Evolutionary conservation across 2,888 invertebrate species (phyloP), one percentile per base, ranked within the genome.

Genomic region (Encarsia formosa): DNA sequence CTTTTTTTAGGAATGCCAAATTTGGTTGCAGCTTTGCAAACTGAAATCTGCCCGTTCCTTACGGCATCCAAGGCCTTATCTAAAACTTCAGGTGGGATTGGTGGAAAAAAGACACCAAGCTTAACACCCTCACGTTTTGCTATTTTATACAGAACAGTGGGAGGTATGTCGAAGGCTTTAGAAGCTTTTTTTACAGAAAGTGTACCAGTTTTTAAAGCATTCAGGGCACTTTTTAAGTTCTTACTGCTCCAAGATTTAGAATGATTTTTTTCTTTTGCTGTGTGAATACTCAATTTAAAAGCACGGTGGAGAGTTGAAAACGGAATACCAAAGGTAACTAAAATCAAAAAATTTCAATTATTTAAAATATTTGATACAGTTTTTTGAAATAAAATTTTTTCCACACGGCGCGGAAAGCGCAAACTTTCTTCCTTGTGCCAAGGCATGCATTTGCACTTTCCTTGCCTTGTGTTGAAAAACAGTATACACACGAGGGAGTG

Each of bases 141-240:
- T 66, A 92, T 91, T 80, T 92, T 92, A 78, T 92, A 92, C 66
- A 92, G 76, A 16, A 91, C 92, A 75, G 91, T 91, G 74, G 91
- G 91, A 35, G 92, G 92, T 71, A 92, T 91, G 37, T 91, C 90
- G 68, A 88, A 91, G 42, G 91, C 91, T 75, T 92, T 92, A 66
- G 91, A 91, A 48, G 92, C 92, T 76, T 91, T 91, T 70, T 91
- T 91, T 19, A 91, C 91, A 13, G 91, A 91, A 66, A 91, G 88
- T 52, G 88, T 85, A 9, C 91, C 91, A 13, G 88, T 88, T 45
- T 91, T 77, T 24, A 92, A 73, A 8, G 91, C 91, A 64, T 88
- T 87, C 60, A 92, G 77, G 0, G 92, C 92, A 51, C 81, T 87
- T 61, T 88, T 86, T 54, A 92, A 76, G 65, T 88, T 89, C 59